These are phyloP conservation scores for Drosophila malerkotliana DNA, from an alignment of 1,140 invertebrate genomes.

Conservation along the genomic window DNA sequence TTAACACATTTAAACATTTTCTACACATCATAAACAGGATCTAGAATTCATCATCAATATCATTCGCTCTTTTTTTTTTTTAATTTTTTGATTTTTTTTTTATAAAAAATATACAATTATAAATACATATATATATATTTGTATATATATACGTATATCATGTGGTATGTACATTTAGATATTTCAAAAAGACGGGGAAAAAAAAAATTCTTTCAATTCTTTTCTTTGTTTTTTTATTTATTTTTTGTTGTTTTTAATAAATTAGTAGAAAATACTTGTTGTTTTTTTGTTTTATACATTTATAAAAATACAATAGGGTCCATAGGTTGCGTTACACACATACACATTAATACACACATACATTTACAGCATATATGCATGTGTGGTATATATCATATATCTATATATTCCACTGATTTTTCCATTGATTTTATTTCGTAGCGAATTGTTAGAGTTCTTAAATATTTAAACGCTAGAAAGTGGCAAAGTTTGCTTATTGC, in stretches of 20 bases:
- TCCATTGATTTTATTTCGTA: conserved; percentile 19
- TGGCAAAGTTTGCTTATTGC: conserved; percentile 27
- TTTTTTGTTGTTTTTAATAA: conserved; percentile 54
- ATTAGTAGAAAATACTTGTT: conserved; percentile 74
- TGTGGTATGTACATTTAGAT: conserved; percentile 41
- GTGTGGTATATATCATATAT: conserved; percentile 13
- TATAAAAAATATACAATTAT: conserved; percentile 50
- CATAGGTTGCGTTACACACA: conserved; percentile 64
- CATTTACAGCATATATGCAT: conserved; percentile 27
- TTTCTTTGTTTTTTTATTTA: conserved; percentile 20
- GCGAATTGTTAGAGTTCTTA: conserved; percentile 14
- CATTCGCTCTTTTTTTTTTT: conserved; percentile 21
- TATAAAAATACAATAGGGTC: conserved; percentile 82
- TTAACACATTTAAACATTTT: conserved; percentile 47
- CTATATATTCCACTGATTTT: conserved; percentile 14
- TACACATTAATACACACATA: conserved; percentile 9
- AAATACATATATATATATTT: conserved; percentile 42
- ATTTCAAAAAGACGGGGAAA: conserved; percentile 44
- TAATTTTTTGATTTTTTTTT: conserved; percentile 4
- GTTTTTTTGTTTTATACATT: conserved; percentile 59
- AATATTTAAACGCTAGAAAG: conserved; percentile 6
- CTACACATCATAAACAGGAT: conserved; percentile 48
- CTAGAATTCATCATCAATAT: conserved; percentile 32
- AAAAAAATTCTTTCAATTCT: conserved; percentile 19
- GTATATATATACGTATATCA: conserved; percentile 14